Base-by-base conservation (phyloP, 2,888 invertebrate genomes). In the Aspidiotus destructor region DNA sequence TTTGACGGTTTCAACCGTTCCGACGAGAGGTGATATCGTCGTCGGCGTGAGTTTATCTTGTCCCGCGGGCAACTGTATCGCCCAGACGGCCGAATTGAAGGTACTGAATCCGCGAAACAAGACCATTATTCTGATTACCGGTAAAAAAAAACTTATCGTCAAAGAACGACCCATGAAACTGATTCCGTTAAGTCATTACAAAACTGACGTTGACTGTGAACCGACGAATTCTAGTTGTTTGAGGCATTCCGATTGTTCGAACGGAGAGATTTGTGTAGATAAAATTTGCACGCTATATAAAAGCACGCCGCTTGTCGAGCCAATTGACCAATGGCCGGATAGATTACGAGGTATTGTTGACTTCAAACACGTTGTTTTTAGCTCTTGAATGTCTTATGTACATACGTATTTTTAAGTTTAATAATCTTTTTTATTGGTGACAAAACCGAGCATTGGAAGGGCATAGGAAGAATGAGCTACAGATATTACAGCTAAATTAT, bases 221-320 rank as follows among this genome's bases (percentile, higher is more conserved):
- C 62, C 62, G n/a, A 48, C 13, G 11, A 13, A 15, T 44, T 54
- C 68, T 42, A 62, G 62, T 61, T 69, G 69, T 62, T 41, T 60
- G 42, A 69, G 48, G 8, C 55, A 69, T 55, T 69, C 55, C 17
- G 62, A 69, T 44, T 69, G 69, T 53, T 54, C 62, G 41, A 62
- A 40, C 53, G 44, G 15, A 62, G 62, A 55, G 54, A 57, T 62
- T 62, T 69, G 69, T 69, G 8, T 62, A 17, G 55, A 62, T 62
- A 69, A 61, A 42, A 62, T 62, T 62, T 92, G 92, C 77, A 85
- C 85, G 73, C 83, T 83, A 74, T 86, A 90, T 77, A 80, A 85
- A 77, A 85, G 85, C 77, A 80, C 80, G 72, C 82, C 83, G 74
- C 79, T 81, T 75, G 86, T 52, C 63, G 10, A 54, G 68, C 42